Base-by-base conservation (phyloP, 1,140 invertebrate species). In the Drosophila bipectinata region DNA sequence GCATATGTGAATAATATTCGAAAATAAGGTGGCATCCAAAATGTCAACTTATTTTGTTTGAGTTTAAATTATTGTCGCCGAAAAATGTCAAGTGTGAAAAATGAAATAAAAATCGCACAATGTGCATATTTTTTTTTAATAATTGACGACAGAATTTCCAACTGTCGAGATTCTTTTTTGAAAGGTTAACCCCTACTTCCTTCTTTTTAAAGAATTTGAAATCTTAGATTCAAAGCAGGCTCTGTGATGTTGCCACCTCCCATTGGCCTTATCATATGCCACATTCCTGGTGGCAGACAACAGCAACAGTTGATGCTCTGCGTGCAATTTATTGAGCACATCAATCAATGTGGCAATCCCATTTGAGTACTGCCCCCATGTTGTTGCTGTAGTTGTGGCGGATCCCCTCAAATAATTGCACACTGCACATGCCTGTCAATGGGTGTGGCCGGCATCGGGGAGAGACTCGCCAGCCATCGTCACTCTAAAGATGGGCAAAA, bases 311-410 rank as follows among this genome's bases (percentile, higher is more conserved):
- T 72, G 56, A 79, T 72, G 79, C 66, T 58, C 75, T 44, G 72
- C 53, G 76, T 79, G 76, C 83, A 79, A 88, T 87, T 87, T 89
- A 87, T 87, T 87, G 83, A 67, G 79, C 79, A 82, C 83, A 87
- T 87, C 83, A 88, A 87, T 87, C 83, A 87, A 79, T 52, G 74
- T 71, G 81, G 69, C 73, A 72, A 81, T 85, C 72, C 82, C 82
- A 76, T 72, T 69, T 32, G 63, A 68, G 63, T 69, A 69, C 63
- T 68, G 39, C 66, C 44, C 44, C 41, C 34, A 37, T 67, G 63
- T 55, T 76, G 76, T 55, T 71, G 58, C 26, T 63, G 59, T 28
- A 71, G 74, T 15, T 81, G 79, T 57, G 77, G 75, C 73, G 74
- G 78, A 78, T 88, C 77, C 71, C 61, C 69, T 78, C 82, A 78